Evolutionary conservation across 2,113 vertebrate genomes (phyloP).

Genomic region (Hipposideros armiger): DNA sequence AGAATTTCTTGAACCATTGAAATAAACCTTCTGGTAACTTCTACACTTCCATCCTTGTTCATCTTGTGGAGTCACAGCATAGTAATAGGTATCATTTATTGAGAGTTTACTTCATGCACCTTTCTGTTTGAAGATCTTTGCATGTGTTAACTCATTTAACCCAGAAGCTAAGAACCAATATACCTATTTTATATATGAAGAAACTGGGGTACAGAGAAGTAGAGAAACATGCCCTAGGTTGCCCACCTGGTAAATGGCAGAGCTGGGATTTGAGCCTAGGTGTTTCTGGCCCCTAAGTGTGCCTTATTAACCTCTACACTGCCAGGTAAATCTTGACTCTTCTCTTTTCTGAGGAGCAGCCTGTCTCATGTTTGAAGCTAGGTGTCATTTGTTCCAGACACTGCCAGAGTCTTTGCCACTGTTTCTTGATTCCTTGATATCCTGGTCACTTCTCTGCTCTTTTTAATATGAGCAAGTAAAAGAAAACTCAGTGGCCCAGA

Average conservation of each 20-base stretch:
- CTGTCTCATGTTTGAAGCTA: background rate
- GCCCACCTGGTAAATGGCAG: background rate
- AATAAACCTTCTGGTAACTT: background rate
- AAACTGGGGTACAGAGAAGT: background rate
- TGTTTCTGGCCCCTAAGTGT: background rate
- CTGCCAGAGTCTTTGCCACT: background rate
- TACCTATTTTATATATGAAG: background rate
- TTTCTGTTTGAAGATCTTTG: background rate
- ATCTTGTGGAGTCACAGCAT: background rate
- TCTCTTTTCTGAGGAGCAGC: background rate
- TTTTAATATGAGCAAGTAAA: background rate
- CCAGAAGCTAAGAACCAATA: background rate
- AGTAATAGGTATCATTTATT: background rate
- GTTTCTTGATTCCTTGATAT: background rate
- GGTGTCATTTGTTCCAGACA: background rate
- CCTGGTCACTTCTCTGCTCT: background rate
- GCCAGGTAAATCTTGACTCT: background rate
- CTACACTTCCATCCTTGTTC: background rate
- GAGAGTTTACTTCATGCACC: background rate
- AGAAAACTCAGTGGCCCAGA: background rate
- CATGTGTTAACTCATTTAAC: background rate
- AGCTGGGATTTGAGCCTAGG: background rate
- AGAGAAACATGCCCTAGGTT: background rate
- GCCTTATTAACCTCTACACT: background rate
- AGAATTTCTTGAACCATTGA: background rate